These are phyloP conservation scores for Diaprepes abbreviatus DNA, from an alignment of 2,888 invertebrate genomes.

Conservation along the genomic window DNA sequence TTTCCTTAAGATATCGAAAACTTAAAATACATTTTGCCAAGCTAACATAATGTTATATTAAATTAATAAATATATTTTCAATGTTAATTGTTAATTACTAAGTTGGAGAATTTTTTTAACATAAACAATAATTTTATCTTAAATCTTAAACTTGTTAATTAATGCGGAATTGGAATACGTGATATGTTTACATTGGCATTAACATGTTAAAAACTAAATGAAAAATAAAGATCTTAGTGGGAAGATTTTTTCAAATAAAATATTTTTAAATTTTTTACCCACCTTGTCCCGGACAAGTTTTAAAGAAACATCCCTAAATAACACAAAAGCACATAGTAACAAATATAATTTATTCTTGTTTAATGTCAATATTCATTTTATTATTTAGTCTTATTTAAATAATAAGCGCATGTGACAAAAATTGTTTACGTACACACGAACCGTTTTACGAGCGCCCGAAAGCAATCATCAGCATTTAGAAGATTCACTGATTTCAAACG, in stretches of 20 bases:
- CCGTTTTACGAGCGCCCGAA: slow-evolving; percentile 45
- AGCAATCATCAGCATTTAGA: slow-evolving; percentile 48
- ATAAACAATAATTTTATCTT: slow-evolving; percentile 20
- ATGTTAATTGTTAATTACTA: not conserved
- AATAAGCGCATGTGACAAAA: slow-evolving; percentile 53
- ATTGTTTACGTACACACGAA: slow-evolving; percentile 52
- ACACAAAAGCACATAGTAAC: slow-evolving; percentile 36
- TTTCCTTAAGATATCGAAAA: too few species aligned
- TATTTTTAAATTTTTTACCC: slow-evolving; percentile 18
- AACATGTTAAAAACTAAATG: slow-evolving; percentile 13
- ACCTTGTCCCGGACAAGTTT: slow-evolving; percentile 21
- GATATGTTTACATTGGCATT: slow-evolving; percentile 30
- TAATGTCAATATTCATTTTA: slow-evolving; percentile 46
- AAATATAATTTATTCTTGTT: slow-evolving; percentile 45
- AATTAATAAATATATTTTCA: too few species aligned
- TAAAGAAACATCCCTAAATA: slow-evolving; percentile 9
- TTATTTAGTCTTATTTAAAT: slow-evolving; percentile 54
- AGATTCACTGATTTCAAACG: slow-evolving; percentile 50
- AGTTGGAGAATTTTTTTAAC: not conserved
- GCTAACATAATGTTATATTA: too few species aligned
- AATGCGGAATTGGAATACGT: slow-evolving; percentile 21
- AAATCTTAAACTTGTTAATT: slow-evolving; percentile 17
- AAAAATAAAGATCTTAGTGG: not conserved
- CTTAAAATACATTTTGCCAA: too few species aligned
- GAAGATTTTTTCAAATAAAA: slow-evolving; percentile 7